These are phyloP conservation scores for Cosmorhoe ocellata DNA, from an alignment of 2,888 invertebrate genomes.

Conservation along the genomic window DNA sequence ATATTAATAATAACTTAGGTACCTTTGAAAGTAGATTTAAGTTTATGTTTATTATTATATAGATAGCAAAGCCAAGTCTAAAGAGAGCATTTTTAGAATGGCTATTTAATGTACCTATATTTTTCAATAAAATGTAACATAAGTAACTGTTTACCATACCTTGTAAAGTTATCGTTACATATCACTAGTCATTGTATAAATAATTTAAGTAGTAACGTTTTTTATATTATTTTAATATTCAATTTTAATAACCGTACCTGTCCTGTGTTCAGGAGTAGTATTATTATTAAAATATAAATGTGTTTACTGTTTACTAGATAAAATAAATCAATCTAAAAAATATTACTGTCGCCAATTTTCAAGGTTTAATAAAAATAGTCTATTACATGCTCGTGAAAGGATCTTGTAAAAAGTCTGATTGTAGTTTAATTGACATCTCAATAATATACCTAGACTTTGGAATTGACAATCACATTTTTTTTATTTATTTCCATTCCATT, in stretches of 20 bases:
- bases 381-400: too few species aligned
- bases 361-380: not conserved
- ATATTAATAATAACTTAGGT: too few species aligned
- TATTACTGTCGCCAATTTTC: too few species aligned
- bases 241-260: slow-evolving; percentile 73
- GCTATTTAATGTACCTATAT: slow-evolving; percentile 14
- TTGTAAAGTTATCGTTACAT: slow-evolving; percentile 78
- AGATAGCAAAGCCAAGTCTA: too few species aligned
- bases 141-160: slow-evolving; percentile 58
- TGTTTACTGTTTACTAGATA: too few species aligned
- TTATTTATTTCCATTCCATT: too few species aligned
- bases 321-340: slow-evolving; percentile 1
- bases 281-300: too few species aligned
- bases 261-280: slow-evolving; percentile 78
- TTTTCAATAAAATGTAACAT: slow-evolving; percentile 29
- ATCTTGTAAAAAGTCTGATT: slow-evolving; percentile 64
- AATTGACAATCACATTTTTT: too few species aligned
- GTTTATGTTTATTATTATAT: too few species aligned
- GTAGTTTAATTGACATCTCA: slow-evolving; percentile 38
- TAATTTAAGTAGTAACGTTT: slow-evolving; percentile 46
- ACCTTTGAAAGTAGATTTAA: too few species aligned
- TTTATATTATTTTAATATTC: slow-evolving; percentile 46
- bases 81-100: too few species aligned
- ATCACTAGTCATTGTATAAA: slow-evolving; percentile 78
- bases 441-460: too few species aligned